Evolutionary conservation across 2,113 vertebrate genomes (phyloP).

Genomic region (Melanotaenia duboulayi): DNA sequence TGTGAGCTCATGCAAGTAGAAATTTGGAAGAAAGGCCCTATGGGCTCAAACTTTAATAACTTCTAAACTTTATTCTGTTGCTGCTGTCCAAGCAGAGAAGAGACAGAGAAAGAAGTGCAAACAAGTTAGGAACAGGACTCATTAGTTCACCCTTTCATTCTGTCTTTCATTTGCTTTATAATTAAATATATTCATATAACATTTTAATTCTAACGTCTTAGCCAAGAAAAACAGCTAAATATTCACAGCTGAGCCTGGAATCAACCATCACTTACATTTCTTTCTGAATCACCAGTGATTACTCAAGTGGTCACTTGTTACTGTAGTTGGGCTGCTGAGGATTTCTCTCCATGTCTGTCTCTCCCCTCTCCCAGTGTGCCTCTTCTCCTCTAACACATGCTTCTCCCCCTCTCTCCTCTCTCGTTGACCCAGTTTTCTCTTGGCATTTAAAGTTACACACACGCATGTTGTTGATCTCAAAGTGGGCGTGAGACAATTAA

Average conservation of each 20-base stretch:
- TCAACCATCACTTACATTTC: slow-evolving; percentile 75
- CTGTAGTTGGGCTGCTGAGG: slow-evolving; percentile 62
- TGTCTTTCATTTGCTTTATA: neutral
- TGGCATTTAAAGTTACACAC: slow-evolving; percentile 77
- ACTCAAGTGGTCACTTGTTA: slow-evolving; percentile 77
- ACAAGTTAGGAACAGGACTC: slow-evolving; percentile 12
- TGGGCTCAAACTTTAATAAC: neutral
- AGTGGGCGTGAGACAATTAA: slow-evolving; percentile 53
- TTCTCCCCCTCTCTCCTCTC: slow-evolving; percentile 47
- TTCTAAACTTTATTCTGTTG: neutral
- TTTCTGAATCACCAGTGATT: slow-evolving; percentile 76
- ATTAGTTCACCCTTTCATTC: neutral
- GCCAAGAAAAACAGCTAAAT: slow-evolving; percentile 6
- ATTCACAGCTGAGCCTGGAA: slow-evolving; percentile 56
- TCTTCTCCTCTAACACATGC: slow-evolving; percentile 59
- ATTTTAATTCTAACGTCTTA: slow-evolving; percentile 33
- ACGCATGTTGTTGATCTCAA: slow-evolving; percentile 52
- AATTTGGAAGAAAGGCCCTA: neutral
- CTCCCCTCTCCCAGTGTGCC: slow-evolving; percentile 51
- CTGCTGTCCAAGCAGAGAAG: slow-evolving; percentile 14
- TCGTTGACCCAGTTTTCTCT: slow-evolving; percentile 68
- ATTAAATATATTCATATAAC: slow-evolving; percentile 15
- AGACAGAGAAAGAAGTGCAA: neutral
- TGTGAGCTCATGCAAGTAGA: slow-evolving; percentile 10
- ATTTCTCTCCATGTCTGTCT: slow-evolving; percentile 68